phyloP scores from a whole-genome alignment of 2,113 vertebrate genomes.

The Nannospalax galili region DNA sequence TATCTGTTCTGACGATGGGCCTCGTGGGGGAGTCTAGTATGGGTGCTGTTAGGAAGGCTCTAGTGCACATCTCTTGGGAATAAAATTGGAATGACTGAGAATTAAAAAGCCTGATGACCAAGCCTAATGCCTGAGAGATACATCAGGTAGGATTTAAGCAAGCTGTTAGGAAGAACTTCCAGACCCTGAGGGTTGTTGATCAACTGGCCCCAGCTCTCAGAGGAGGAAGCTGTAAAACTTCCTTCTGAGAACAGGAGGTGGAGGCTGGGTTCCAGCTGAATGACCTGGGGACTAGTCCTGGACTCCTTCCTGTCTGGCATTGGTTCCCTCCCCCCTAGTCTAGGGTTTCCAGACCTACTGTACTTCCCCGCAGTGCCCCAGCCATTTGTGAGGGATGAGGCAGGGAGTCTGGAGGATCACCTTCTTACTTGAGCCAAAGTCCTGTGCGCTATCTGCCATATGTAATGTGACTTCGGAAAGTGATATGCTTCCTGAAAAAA shows the following conservation, averaged over 20 bases:
- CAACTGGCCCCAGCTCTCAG: neutral
- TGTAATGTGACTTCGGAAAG: neutral
- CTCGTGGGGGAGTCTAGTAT: neutral
- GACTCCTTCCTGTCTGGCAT: neutral
- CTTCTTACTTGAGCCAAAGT: neutral
- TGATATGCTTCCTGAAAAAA: neutral
- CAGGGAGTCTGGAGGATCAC: neutral
- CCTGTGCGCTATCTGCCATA: neutral
- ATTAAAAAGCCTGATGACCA: neutral
- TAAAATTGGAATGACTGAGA: no score
- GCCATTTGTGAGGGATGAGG: neutral
- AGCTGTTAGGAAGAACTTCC: neutral
- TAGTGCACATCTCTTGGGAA: accelerated
- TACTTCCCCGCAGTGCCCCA: neutral
- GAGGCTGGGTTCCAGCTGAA: neutral
- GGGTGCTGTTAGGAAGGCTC: neutral
- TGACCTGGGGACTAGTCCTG: neutral
- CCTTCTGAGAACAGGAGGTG: neutral
- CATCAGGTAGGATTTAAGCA: neutral
- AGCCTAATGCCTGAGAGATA: no score
- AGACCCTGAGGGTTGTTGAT: neutral
- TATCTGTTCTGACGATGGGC: neutral
- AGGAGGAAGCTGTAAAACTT: neutral
- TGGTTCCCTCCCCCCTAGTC: neutral
- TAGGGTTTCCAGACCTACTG: neutral